Conservation (phyloP, 2,113 vertebrate genomes). For the Hippopotamus amphibius region DNA sequence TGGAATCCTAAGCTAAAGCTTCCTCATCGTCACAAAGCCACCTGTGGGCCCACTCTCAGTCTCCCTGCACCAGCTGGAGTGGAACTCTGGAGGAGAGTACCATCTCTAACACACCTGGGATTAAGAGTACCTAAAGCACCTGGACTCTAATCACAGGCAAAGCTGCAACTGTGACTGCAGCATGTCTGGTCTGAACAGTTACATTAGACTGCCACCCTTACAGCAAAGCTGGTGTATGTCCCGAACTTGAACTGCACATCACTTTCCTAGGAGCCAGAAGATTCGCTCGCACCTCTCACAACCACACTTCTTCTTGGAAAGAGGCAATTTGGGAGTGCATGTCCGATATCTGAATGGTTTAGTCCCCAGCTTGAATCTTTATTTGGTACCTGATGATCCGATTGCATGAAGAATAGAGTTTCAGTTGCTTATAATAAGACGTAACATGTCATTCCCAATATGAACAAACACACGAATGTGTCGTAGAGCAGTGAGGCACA, state of each 20-base stretch:
- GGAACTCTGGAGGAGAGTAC: background rate
- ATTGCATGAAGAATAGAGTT: background rate
- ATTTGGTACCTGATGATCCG: background rate
- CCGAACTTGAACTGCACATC: background rate
- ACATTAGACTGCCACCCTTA: background rate
- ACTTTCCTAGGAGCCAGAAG: background rate
- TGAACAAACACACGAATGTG: background rate
- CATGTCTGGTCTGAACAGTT: background rate
- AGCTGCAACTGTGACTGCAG: background rate
- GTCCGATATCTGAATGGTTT: background rate
- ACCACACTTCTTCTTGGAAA: background rate
- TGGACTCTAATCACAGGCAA: background rate
- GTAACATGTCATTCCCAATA: background rate
- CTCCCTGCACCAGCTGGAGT: background rate
- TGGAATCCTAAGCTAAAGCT: background rate
- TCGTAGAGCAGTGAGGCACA: background rate
- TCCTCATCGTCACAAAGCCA: background rate
- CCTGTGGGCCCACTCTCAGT: background rate
- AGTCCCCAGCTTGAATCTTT: background rate
- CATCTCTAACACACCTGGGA: background rate
- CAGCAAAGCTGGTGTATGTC: rapidly evolving
- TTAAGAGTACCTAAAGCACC: background rate
- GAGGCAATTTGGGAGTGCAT: background rate
- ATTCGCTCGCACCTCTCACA: background rate
- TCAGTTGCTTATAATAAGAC: background rate